Percentiles rank a stretch among this genome's conserved stretches.
phyloP scores from a whole-genome alignment of 2,888 invertebrate genomes.

The Sarcophaga carnaria region DNA sequence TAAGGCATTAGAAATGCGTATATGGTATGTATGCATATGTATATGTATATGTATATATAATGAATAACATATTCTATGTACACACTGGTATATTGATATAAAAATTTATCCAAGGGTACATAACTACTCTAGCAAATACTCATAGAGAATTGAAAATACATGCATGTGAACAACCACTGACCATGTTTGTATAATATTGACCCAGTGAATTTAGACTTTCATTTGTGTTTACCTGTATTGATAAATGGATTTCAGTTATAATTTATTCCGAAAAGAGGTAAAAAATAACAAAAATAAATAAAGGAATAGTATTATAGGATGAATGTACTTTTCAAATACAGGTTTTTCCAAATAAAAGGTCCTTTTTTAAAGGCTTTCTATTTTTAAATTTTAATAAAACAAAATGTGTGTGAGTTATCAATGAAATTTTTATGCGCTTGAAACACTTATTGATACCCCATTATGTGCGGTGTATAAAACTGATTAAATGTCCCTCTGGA shows the following conservation, averaged over 20 bases:
- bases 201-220: conserved; percentile 59
- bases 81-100: neutral
- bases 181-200: conserved; percentile 49
- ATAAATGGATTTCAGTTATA: conserved; percentile 21
- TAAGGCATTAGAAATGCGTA: conserved; percentile 1
- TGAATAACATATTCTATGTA: conserved; percentile 13
- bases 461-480: no score
- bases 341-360: no score
- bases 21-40: neutral
- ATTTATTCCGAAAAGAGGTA: conserved; percentile 11
- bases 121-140: neutral
- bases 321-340: no score
- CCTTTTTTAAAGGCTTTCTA: no score
- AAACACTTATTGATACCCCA: no score
- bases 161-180: conserved; percentile 24
- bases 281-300: neutral
- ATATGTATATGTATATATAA: no score
- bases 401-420: no score
- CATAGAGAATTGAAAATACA: conserved; percentile 1
- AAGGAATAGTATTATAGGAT: neutral
- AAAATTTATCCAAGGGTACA: neutral
- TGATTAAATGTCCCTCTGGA: no score
- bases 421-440: no score
- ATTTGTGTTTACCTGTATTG: conserved; percentile 42
- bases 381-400: no score